Percentiles rank a stretch among this genome's conserved stretches.
These are phyloP conservation scores for Patella pellucida DNA, from an alignment of 2,888 invertebrate genomes.

Conservation along the genomic window DNA sequence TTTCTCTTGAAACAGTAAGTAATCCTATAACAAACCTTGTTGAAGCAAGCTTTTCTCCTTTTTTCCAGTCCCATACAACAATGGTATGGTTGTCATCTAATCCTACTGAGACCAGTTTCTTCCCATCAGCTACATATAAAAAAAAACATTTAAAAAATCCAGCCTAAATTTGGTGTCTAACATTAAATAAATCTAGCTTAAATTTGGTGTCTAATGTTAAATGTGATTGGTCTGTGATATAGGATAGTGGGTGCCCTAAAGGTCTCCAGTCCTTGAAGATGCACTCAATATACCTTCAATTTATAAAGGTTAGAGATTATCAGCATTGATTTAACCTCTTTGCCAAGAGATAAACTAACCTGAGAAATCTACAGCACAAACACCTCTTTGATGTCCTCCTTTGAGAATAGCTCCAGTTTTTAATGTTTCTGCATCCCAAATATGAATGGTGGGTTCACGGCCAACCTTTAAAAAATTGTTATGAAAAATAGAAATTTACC, in stretches of 20 bases:
- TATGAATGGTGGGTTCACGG: conserved; percentile 69
- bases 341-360: conserved; percentile 44
- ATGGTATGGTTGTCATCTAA: conserved; percentile 72
- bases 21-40: conserved; percentile 59
- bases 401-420: conserved; percentile 70
- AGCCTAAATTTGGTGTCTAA: neutral
- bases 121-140: conserved; percentile 67
- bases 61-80: conserved; percentile 73
- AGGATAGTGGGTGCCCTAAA: too few relatives aligned
- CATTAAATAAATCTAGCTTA: neutral
- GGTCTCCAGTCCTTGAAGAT: too few relatives aligned
- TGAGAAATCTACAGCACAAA: conserved; percentile 71
- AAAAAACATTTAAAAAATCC: neutral
- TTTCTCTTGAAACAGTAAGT: too few relatives aligned
- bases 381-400: conserved; percentile 70
- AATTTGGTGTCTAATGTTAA: neutral
- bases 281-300: too few relatives aligned
- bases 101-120: conserved; percentile 71
- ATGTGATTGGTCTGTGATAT: neutral
- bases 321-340: too few relatives aligned
- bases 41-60: conserved; percentile 72
- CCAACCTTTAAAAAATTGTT: conserved; percentile 65
- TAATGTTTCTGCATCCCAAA: conserved; percentile 72
- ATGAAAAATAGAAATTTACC: too few relatives aligned
- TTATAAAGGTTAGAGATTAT: too few relatives aligned